phyloP scores from a whole-genome alignment of 2,888 invertebrate genomes.

The Galerucella pusilla region DNA sequence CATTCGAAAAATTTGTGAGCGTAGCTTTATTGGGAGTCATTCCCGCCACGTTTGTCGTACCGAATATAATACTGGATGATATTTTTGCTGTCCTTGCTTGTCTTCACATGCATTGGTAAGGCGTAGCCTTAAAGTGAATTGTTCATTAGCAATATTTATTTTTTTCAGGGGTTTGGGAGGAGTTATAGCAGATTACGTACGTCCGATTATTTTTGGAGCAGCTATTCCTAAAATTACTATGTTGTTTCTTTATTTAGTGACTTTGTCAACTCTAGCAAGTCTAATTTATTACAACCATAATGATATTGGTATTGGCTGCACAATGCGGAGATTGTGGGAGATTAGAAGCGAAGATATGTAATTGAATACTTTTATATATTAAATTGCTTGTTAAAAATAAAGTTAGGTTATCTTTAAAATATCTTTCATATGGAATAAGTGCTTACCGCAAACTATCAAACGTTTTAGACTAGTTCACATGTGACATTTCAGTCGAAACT shows the following conservation, averaged over 20 bases:
- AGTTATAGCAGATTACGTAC: constrained; percentile 82
- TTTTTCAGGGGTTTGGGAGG: constrained; percentile 86
- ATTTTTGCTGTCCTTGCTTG: neutral
- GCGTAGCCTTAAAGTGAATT: neutral
- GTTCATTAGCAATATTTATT: neutral
- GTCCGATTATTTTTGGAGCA: constrained; percentile 80
- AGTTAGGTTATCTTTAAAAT: neutral
- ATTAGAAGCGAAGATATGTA: neutral
- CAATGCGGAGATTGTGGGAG: constrained; percentile 79
- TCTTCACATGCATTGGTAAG: constrained; percentile 25
- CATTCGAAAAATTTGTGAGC: constrained; percentile 17
- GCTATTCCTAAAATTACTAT: constrained; percentile 78
- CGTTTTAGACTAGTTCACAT: neutral
- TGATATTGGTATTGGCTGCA: constrained; percentile 81
- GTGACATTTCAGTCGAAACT: too few relatives aligned
- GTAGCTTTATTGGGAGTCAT: constrained; percentile 14
- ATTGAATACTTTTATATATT: neutral
- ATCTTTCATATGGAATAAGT: neutral
- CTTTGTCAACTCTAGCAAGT: constrained; percentile 80
- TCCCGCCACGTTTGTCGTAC: constrained; percentile 12
- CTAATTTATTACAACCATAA: constrained; percentile 84
- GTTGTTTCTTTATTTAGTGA: constrained; percentile 73
- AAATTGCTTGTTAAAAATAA: neutral
- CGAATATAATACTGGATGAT: constrained; percentile 5
- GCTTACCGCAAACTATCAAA: neutral